Evolutionary conservation across 2,113 vertebrate species (phyloP).

Genomic region (Salvelinus alpinus): DNA sequence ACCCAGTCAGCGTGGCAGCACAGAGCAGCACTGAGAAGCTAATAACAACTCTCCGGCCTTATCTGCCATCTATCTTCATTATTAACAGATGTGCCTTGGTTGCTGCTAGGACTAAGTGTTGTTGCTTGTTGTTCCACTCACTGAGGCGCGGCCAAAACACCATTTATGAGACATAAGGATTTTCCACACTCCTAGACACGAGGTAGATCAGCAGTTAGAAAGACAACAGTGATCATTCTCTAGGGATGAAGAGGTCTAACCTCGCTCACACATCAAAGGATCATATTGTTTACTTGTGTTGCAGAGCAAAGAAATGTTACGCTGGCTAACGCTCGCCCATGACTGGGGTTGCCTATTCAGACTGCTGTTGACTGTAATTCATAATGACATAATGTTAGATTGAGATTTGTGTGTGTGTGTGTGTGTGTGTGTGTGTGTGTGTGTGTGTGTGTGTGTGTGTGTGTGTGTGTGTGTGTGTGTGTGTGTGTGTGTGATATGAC

Average conservation of each 20-base stretch:
- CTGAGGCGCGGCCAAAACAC: slow-evolving; percentile 50
- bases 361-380: not conserved
- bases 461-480: not conserved
- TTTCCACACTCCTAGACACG: slow-evolving; percentile 54
- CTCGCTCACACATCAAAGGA: slow-evolving; percentile 42
- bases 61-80: slow-evolving; percentile 49
- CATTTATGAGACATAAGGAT: slow-evolving; percentile 55
- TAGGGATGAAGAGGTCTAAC: slow-evolving; percentile 24
- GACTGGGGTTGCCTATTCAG: not conserved
- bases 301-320: slow-evolving; percentile 30
- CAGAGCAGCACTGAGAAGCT: not conserved
- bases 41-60: slow-evolving; percentile 31
- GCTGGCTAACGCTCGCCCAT: slow-evolving; percentile 35
- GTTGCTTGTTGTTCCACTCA: slow-evolving; percentile 55
- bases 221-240: slow-evolving; percentile 42
- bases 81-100: slow-evolving; percentile 62
- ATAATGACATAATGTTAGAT: slow-evolving; percentile 6
- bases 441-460: slow-evolving; percentile 18
- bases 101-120: slow-evolving; percentile 54
- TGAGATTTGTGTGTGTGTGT: not conserved
- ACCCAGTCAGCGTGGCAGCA: slow-evolving; percentile 26
- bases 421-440: slow-evolving; percentile 4
- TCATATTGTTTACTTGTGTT: slow-evolving; percentile 43
- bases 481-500: not conserved
- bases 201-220: slow-evolving; percentile 40